These are phyloP conservation scores for Bellardia bayeri DNA, from an alignment of 2,888 invertebrate species.

Conservation along the genomic window DNA sequence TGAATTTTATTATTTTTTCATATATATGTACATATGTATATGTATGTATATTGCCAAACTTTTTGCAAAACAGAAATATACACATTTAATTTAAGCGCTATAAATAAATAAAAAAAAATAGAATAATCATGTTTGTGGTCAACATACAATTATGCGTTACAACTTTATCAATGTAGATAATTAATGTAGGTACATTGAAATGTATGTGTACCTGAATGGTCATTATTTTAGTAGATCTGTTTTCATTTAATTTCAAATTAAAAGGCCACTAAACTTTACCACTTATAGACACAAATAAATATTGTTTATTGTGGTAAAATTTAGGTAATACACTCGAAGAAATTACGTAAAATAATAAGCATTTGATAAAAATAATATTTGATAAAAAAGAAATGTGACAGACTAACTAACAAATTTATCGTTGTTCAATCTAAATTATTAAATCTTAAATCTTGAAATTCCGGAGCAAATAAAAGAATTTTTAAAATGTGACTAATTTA, in stretches of 20 bases:
- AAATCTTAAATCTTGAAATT: too few species aligned
- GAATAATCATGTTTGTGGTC: constrained; percentile 57
- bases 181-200: constrained; percentile 20
- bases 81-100: neutral
- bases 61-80: neutral
- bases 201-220: constrained; percentile 27
- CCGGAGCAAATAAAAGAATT: too few species aligned
- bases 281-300: constrained; percentile 54
- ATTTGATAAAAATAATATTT: too few species aligned
- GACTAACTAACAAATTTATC: too few species aligned
- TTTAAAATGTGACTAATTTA: too few species aligned
- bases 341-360: neutral
- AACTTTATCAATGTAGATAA: constrained; percentile 19
- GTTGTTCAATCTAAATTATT: too few species aligned
- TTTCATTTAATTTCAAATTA: constrained; percentile 69
- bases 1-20: too few species aligned
- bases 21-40: too few species aligned
- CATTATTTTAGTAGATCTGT: constrained; percentile 56
- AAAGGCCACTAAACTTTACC: constrained; percentile 64
- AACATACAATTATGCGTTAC: constrained; percentile 47
- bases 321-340: neutral
- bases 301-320: constrained; percentile 41
- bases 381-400: too few species aligned
- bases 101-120: constrained; percentile 22
- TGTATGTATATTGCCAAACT: too few species aligned